Conservation (phyloP, 2,888 invertebrate genomes). For the Limulus polyphemus region DNA sequence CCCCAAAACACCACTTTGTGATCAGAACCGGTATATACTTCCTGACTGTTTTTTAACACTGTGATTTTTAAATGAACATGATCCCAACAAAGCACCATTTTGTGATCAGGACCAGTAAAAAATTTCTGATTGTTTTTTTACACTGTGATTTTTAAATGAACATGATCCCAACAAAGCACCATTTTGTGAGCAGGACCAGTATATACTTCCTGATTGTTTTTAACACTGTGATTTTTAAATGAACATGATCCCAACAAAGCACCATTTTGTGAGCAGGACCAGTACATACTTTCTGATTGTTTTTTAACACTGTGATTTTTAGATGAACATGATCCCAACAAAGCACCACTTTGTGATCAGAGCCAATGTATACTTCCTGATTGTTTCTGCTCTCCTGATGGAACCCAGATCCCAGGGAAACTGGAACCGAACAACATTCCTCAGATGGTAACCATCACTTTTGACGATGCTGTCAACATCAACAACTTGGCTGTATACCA, state of each 20-base stretch:
- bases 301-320: too few relatives aligned
- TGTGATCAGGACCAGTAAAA: too few relatives aligned
- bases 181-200: constrained; percentile 31
- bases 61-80: too few relatives aligned
- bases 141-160: constrained; percentile 9
- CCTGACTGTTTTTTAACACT: too few relatives aligned
- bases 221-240: too few relatives aligned
- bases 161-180: constrained; percentile 34
- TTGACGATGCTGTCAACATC: constrained; percentile 34
- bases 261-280: too few relatives aligned
- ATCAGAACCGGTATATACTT: too few relatives aligned
- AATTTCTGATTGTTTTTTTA: too few relatives aligned
- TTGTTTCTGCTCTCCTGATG: constrained; percentile 35
- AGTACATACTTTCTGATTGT: too few relatives aligned
- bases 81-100: too few relatives aligned
- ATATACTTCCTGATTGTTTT: constrained; percentile 34
- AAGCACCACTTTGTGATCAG: constrained; percentile 32
- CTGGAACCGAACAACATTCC: constrained; percentile 31
- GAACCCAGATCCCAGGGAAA: constrained; percentile 33
- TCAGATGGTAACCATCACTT: constrained; percentile 35
- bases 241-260: too few relatives aligned
- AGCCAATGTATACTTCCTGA: constrained; percentile 33
- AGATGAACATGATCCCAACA: constrained; percentile 32
- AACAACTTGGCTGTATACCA: constrained; percentile 36
- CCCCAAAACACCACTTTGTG: too few relatives aligned